A percentile compares a stretch with the other conserved stretches of the same genome.
phyloP scores from a whole-genome alignment of 2,113 vertebrate genomes.

The Ictidomys tridecemlineatus region DNA sequence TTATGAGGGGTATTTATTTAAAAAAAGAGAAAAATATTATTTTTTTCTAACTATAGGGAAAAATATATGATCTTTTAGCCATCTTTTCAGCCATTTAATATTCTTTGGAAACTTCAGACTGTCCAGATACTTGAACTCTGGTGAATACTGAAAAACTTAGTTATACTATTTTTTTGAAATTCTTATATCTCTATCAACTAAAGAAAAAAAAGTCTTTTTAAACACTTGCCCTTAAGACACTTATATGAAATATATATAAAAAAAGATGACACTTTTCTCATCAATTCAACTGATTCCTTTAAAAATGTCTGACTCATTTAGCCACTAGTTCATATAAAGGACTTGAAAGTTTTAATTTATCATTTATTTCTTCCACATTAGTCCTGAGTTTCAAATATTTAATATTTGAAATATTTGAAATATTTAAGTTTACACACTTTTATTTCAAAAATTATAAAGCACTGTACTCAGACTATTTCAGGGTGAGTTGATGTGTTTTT shows the following conservation, averaged over 20 bases:
- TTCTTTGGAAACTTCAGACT: not conserved
- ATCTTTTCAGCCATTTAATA: not conserved
- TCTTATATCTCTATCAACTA: slow-evolving; percentile 8
- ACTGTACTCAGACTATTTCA: not conserved
- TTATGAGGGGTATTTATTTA: not conserved
- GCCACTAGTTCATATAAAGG: not conserved
- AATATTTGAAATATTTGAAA: not conserved
- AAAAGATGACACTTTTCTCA: not conserved
- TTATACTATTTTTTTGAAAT: not conserved
- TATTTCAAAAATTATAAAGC: not conserved
- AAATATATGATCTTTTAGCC: not conserved
- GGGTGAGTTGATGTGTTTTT: not conserved
- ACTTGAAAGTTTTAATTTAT: not conserved
- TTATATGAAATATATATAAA: not conserved
- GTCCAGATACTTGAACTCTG: slow-evolving; percentile 6
- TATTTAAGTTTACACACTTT: not conserved
- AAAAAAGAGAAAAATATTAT: slow-evolving; percentile 1
- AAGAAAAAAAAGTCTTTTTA: not conserved
- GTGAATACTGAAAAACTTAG: not conserved
- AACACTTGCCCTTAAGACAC: not conserved
- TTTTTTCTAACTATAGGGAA: not conserved
- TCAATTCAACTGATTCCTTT: not conserved
- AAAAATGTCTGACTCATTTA: not conserved
- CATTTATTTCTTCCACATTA: not conserved
- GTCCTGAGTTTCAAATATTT: not conserved